Evolutionary conservation across 2,113 vertebrate genomes (phyloP).

Genomic region (Percina caprodes): DNA sequence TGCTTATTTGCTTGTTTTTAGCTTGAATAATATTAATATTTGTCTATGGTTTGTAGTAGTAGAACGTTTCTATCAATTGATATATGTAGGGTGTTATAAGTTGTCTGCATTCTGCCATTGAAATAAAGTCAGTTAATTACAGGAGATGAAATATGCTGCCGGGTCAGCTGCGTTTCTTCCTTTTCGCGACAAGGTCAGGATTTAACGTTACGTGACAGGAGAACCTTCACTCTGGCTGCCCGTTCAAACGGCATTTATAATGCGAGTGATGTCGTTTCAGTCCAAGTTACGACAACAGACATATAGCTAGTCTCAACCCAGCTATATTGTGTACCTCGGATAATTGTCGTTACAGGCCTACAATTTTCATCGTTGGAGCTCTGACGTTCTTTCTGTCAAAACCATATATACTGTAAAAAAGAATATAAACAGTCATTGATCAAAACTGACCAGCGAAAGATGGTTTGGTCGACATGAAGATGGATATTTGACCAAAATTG

Average conservation of each 20-base stretch:
- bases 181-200: conserved; percentile 81
- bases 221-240: background rate
- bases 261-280: accelerated
- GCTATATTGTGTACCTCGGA: background rate
- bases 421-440: too few relatives aligned
- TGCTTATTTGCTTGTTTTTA: too few relatives aligned
- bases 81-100: too few relatives aligned
- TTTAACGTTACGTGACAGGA: conserved; percentile 39
- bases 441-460: background rate
- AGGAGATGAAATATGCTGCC: too few relatives aligned
- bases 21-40: too few relatives aligned
- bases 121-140: too few relatives aligned
- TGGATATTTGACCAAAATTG: background rate
- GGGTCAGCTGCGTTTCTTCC: background rate
- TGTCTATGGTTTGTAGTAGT: too few relatives aligned
- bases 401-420: too few relatives aligned
- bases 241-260: background rate
- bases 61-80: too few relatives aligned
- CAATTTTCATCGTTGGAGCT: background rate
- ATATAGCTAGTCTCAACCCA: too few relatives aligned
- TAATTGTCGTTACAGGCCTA: background rate
- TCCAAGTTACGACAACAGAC: background rate
- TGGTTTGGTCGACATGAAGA: background rate
- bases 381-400: too few relatives aligned
- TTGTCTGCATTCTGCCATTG: too few relatives aligned